Conservation (phyloP, 2,797 vertebrate genomes). For the Pseudomugil gertrudae region DNA sequence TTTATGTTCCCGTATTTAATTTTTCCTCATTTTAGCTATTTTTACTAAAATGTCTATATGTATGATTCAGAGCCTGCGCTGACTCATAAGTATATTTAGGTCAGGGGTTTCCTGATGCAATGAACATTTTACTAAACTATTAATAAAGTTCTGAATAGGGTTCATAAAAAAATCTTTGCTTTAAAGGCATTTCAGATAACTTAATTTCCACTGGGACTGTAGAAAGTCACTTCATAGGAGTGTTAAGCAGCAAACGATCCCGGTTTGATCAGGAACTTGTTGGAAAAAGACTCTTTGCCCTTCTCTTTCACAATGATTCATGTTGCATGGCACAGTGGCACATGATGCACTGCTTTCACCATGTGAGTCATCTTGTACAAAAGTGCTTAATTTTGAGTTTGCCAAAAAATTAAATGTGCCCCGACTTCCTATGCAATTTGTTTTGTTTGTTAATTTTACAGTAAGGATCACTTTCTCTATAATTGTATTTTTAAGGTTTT, state of each 20-base stretch:
- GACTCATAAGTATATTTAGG: slow-evolving; percentile 10
- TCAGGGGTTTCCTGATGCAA: slow-evolving; percentile 39
- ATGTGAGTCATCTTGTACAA: slow-evolving; percentile 78
- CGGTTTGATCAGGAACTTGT: slow-evolving; percentile 64
- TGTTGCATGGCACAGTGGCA: slow-evolving; percentile 56
- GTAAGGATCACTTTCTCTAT: too few relatives aligned
- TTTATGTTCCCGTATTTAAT: slow-evolving; percentile 61
- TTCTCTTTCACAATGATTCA: slow-evolving; percentile 74
- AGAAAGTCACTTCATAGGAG: slow-evolving; percentile 22
- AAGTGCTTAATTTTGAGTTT: slow-evolving; percentile 56
- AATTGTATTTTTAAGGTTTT: background rate
- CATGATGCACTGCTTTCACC: slow-evolving; percentile 80
- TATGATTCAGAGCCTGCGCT: slow-evolving; percentile 34
- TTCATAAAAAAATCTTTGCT: background rate
- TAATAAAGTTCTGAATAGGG: background rate
- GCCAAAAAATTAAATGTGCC: slow-evolving; percentile 37
- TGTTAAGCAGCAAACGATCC: slow-evolving; percentile 43
- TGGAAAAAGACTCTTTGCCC: slow-evolving; percentile 40
- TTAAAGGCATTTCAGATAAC: background rate
- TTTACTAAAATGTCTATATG: slow-evolving; percentile 51
- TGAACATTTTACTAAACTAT: slow-evolving; percentile 16
- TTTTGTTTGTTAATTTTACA: too few relatives aligned
- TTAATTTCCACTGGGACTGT: background rate
- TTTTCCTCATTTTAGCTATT: slow-evolving; percentile 49
- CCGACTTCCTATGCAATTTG: background rate